Conservation (phyloP, 2,888 invertebrate genomes). For the Ophraella communa region DNA sequence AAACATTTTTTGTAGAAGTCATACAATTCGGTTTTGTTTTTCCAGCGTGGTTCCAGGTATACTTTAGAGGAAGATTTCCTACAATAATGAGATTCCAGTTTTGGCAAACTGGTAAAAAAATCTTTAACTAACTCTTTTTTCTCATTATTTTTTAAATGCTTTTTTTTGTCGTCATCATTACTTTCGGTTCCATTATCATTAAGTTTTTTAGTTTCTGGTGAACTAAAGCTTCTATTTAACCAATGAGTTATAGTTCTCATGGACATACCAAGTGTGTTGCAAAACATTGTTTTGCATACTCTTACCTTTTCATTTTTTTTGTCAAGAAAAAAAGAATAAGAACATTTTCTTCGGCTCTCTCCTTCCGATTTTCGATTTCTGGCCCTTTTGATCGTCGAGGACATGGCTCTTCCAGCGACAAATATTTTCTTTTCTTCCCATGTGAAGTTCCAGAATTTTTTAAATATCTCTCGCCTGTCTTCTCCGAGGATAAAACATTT, state of each 20-base stretch:
- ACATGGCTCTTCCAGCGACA: slow-evolving; percentile 19
- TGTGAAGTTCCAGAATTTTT: slow-evolving; percentile 28
- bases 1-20: not conserved
- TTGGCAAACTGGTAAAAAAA: slow-evolving; percentile 12
- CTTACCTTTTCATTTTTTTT: too few relatives aligned
- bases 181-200: too few relatives aligned
- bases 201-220: too few relatives aligned
- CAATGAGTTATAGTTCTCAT: too few relatives aligned
- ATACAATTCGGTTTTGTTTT: slow-evolving; percentile 19
- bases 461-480: slow-evolving; percentile 24
- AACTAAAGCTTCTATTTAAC: too few relatives aligned
- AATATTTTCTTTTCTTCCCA: slow-evolving; percentile 29
- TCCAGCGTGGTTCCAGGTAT: slow-evolving; percentile 9
- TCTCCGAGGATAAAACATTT: slow-evolving; percentile 24
- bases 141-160: too few relatives aligned
- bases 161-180: too few relatives aligned
- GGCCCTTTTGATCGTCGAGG: slow-evolving; percentile 19
- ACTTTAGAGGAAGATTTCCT: slow-evolving; percentile 8
- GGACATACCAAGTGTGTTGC: too few relatives aligned
- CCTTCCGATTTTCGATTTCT: slow-evolving; percentile 25
- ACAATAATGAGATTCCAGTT: slow-evolving; percentile 23
- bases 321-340: too few relatives aligned
- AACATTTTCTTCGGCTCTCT: too few relatives aligned
- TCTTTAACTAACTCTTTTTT: too few relatives aligned
- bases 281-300: too few relatives aligned